Conservation (phyloP, 1,140 invertebrate genomes). For the Phymorhynchus buccinoides region DNA sequence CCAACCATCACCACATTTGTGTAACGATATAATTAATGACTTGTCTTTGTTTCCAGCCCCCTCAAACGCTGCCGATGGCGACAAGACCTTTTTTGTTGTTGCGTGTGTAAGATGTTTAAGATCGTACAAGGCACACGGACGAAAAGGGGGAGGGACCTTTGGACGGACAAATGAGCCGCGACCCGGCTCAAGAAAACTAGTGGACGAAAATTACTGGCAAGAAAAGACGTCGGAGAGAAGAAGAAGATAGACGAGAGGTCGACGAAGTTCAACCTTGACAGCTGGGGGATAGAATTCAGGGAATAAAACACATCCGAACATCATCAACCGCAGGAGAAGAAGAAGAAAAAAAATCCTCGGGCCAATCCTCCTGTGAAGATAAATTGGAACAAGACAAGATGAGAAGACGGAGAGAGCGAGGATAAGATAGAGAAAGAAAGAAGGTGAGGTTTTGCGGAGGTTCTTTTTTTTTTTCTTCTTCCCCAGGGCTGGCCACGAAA, state of each 20-base stretch:
- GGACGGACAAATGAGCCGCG: neutral
- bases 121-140: neutral
- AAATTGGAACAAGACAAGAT: neutral
- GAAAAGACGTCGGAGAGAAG: neutral
- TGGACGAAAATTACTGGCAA: neutral
- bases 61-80: neutral
- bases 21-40: slow-evolving; percentile 1
- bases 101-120: neutral
- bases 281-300: neutral
- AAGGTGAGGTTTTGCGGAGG: neutral
- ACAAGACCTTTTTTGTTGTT: neutral
- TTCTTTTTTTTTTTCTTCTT: too few species aligned
- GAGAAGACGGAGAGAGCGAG: neutral
- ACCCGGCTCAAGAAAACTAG: neutral
- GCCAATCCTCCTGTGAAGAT: neutral
- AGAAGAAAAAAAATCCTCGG: too few species aligned
- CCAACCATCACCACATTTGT: neutral
- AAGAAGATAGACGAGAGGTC: neutral
- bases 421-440: neutral
- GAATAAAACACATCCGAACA: neutral
- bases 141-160: too few species aligned
- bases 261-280: neutral
- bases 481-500: neutral
- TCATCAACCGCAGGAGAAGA: too few species aligned
- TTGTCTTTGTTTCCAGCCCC: neutral